phyloP scores from a whole-genome alignment of 2,888 invertebrate species.

The Melieria picta region DNA sequence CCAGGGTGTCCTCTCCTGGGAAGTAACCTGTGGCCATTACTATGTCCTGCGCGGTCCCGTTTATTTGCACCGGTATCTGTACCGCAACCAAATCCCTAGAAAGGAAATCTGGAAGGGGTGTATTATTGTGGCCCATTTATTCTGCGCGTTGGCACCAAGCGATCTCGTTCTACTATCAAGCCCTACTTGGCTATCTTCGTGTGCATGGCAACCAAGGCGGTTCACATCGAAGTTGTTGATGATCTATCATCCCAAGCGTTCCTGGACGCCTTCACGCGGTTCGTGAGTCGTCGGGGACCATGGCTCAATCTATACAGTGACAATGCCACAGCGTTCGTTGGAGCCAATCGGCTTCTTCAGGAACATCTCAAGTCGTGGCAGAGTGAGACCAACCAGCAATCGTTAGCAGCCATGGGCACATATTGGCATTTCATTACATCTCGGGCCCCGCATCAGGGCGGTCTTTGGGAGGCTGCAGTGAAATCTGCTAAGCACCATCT shows the following conservation, averaged over 20 bases:
- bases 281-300: conserved; percentile 22
- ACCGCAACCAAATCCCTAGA: too few species aligned
- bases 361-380: conserved; percentile 13
- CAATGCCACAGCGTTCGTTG: conserved; percentile 18
- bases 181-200: conserved; percentile 1
- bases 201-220: conserved; percentile 1
- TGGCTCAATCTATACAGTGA: conserved; percentile 29
- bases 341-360: conserved; percentile 24
- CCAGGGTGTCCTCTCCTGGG: too few species aligned
- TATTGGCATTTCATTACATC: conserved; percentile 27
- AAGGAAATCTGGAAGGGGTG: too few species aligned
- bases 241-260: conserved; percentile 15
- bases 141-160: conserved; percentile 8
- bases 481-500: too few species aligned
- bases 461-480: too few species aligned
- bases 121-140: conserved; percentile 6
- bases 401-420: conserved; percentile 9
- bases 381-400: conserved; percentile 16
- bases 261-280: conserved; percentile 20
- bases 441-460: conserved; percentile 29
- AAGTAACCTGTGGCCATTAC: too few species aligned
- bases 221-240: conserved; percentile 11
- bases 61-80: too few species aligned
- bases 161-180: conserved; percentile 5
- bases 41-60: too few species aligned